Conservation (phyloP, 2,797 vertebrate species). For the Fringilla coelebs region DNA sequence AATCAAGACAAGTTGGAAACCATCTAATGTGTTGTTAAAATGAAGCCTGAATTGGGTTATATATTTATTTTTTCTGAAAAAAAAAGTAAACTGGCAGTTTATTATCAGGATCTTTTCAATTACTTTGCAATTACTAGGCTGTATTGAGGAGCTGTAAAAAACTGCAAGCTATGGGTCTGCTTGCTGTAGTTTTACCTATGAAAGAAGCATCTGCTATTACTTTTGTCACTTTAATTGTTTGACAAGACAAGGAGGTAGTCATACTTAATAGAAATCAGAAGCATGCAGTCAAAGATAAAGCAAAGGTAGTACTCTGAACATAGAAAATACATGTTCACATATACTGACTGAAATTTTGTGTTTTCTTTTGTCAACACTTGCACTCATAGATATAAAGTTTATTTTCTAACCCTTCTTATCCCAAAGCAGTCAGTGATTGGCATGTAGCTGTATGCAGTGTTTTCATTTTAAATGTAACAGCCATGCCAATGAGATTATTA, state of each 20-base stretch:
- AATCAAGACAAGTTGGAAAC: conserved; percentile 69
- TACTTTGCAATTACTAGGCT: conserved; percentile 44
- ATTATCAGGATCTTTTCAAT: conserved; percentile 52
- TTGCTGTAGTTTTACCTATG: conserved; percentile 7
- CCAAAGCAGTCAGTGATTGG: not conserved
- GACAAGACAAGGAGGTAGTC: conserved; percentile 58
- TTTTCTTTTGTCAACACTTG: not conserved
- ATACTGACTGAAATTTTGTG: not conserved
- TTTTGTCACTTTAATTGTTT: conserved; percentile 57
- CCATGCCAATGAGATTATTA: not conserved
- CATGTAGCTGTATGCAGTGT: not conserved
- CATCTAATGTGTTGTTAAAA: conserved; percentile 62
- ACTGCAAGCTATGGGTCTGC: not conserved
- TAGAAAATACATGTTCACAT: not conserved
- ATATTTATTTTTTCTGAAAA: conserved; percentile 60
- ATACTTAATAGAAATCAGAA: conserved; percentile 54
- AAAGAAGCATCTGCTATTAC: conserved; percentile 59
- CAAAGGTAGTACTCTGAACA: not conserved
- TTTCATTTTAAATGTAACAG: not conserved
- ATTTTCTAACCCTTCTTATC: not conserved
- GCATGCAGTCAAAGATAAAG: not conserved
- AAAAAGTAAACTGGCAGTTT: conserved; percentile 50
- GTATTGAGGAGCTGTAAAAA: conserved; percentile 26
- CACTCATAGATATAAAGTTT: not conserved
- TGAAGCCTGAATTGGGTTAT: conserved; percentile 53